phyloP scores from a whole-genome alignment of 2,797 vertebrate genomes.

The Gorsachius magnificus region DNA sequence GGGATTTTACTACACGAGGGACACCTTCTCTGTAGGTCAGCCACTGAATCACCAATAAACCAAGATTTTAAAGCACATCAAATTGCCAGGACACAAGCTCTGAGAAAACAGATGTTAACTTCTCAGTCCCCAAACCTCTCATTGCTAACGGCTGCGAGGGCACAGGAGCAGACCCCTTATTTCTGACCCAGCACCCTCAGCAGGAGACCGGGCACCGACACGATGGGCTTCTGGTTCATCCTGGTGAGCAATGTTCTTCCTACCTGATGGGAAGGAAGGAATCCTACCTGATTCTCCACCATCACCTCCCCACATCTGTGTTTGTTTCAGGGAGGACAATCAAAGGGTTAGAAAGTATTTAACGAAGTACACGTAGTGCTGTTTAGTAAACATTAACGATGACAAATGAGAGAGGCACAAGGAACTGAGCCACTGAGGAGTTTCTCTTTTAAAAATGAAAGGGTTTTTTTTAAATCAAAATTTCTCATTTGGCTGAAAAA shows the following conservation, averaged over 20 bases:
- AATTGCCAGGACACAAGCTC: neutral
- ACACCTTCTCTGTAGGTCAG: neutral
- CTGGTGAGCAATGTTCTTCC: fast-evolving
- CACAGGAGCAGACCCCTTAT: neutral
- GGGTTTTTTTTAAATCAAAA: neutral
- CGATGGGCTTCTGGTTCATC: fast-evolving
- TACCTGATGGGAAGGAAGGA: fast-evolving
- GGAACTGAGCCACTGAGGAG: neutral
- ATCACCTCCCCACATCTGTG: neutral
- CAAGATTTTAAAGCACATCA: neutral
- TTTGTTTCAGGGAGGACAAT: neutral
- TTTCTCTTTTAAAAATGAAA: neutral
- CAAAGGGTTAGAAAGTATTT: neutral
- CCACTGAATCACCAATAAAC: neutral
- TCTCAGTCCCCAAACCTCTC: neutral
- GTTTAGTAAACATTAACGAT: neutral
- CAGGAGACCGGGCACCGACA: neutral
- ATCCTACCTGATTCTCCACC: neutral
- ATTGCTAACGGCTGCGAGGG: neutral
- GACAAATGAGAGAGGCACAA: neutral
- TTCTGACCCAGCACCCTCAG: neutral
- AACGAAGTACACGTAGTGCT: neutral
- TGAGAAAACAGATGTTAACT: fast-evolving
- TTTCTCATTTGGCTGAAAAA: neutral
- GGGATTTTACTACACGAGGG: neutral